Base-by-base conservation (phyloP, 2,797 vertebrate species). In the Lutjanus argentimaculatus region DNA sequence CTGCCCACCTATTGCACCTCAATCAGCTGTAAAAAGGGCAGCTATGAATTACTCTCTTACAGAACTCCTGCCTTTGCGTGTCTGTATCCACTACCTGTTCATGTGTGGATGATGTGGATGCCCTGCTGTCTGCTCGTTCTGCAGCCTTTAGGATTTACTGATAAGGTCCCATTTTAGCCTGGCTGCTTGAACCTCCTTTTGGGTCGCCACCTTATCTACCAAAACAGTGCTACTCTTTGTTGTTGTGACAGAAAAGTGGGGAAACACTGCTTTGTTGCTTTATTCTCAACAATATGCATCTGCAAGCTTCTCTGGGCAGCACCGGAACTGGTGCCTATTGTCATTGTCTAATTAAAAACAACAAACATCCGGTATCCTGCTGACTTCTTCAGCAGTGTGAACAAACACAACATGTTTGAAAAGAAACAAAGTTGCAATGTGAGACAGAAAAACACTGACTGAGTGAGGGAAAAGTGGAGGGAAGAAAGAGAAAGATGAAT, bases 361-460 rank as follows among this genome's bases (percentile, higher is more conserved):
- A 42, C 30, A 64, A 61, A 66, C 61, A 69, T 53, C 4, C 3
- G 4, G 59, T 46, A 65, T 56, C 53, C 55, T 43, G 58, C 19
- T 72, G 42, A 61, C n/a, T 46, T 64, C 16, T n/a, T 36, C 72
- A 25, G 40, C 67, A 22, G 25, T 21, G 17, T 63, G 25, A 70
- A 67, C 21, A 57, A 70, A 67, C 21, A 57, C 21, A 51, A 42
- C 45, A 52, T 69, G 49, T 53, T 53, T 21, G 12, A 67, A 77
- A 51, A 21, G 15, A 59, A 40, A 63, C 17, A 17, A 59, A 69
- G 52, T 45, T 7, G 5, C n/a, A 64, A 51, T 25, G 42, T 45
- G 25, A 46, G 30, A 67, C 17, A 55, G 43, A 79, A 64, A 73
- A 36, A 61, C 17, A 52, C n/a, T 2, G 55, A 56, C 7, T 25